Evolutionary conservation across 2,113 vertebrate species (phyloP).

Genomic region (Tragelaphus strepsiceros): DNA sequence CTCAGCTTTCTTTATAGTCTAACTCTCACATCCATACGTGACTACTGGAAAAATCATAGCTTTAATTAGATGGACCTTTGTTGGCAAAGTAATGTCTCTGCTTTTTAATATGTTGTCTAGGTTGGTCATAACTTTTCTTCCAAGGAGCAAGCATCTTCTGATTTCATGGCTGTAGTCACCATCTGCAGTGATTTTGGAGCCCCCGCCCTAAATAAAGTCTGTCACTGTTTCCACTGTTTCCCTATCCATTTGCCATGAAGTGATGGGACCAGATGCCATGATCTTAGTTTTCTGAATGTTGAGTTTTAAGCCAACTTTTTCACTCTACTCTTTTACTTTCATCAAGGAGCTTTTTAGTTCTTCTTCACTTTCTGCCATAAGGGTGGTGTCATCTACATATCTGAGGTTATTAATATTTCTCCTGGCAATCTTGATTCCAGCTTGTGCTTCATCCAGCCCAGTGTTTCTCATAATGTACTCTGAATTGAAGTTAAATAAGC

Average conservation of each 20-base stretch:
- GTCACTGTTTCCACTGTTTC: not conserved
- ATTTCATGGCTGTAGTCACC: not conserved
- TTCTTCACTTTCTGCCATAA: not conserved
- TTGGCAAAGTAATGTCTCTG: not conserved
- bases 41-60: not conserved
- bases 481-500: not conserved
- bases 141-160: not conserved
- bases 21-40: not conserved
- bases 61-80: not conserved
- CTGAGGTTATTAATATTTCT: not conserved
- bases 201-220: not conserved
- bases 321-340: not conserved
- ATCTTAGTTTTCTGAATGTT: not conserved
- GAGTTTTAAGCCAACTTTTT: not conserved
- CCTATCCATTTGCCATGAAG: not conserved
- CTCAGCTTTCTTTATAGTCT: not conserved
- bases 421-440: not conserved
- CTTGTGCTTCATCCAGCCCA: not conserved
- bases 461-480: not conserved
- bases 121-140: not conserved
- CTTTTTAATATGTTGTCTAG: not conserved
- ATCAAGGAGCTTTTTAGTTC: not conserved
- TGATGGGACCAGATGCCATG: not conserved
- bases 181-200: not conserved
- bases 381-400: not conserved